Evolutionary conservation across 1,140 invertebrate genomes (phyloP), one percentile per base, ranked within the genome.

Genomic region (Stegodyphus dumicola): DNA sequence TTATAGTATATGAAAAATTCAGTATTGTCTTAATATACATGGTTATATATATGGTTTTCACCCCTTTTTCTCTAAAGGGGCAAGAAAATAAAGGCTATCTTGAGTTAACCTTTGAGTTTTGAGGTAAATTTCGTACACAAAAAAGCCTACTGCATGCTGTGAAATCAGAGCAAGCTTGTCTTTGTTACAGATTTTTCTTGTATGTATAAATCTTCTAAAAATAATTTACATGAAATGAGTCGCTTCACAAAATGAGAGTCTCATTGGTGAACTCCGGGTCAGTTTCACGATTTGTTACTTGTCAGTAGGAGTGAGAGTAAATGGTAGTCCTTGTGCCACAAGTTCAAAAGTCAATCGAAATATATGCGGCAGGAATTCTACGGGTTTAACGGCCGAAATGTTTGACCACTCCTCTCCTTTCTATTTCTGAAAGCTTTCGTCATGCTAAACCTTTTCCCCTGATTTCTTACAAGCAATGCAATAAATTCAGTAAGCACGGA

Each of bases 371-470:
- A 11, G 73, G 53, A 75, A 60, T 75, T 75, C 18, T 51, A 17
- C 7, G 70, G 56, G 73, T 75, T 75, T 75, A 75, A 75, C 54
- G 73, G n/a, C 73, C 73, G 73, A 75, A 75, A 75, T 54, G 13
- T 48, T 53, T 75, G 73, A 75, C 73, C 73, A 75, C 73, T 75
- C 73, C 73, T 75, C 56, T 53, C 18, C 1, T 17, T 54, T 33
- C 56, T 54, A 60, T 56, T 75, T 18, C 13, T 33, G 33, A 33
- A 33, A 33, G 33, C 33, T 3, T 33, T 33, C 33, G 33, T 33
- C 33, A 33, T 33, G 1, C 33, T 33, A 33, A 33, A 33, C n/a
- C n/a, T n/a, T n/a, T 33, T 33, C 33, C 3, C 33, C 3, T 33
- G 33, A 33, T 33, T 33, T 3, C 33, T 33, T 33, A 33, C 33